Evolutionary conservation across 2,888 invertebrate genomes (phyloP), one percentile per base, ranked within the genome.

Genomic region (Strigamia transsilvanica): DNA sequence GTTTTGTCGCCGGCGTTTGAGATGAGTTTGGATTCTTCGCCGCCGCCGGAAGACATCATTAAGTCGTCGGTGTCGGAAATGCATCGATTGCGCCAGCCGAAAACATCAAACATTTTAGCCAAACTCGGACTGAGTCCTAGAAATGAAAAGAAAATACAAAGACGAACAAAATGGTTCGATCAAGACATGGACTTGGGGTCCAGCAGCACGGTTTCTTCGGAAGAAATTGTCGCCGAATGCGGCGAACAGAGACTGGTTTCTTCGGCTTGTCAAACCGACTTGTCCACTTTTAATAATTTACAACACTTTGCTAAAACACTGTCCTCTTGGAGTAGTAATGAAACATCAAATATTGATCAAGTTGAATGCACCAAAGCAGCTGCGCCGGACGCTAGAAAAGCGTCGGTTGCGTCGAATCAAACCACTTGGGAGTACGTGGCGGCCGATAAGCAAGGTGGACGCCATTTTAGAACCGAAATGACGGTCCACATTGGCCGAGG

Each of bases 1-100:
- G 84, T 83, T n/a, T 88, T 88, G 85, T 89, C 89, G 84, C 89
- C 90, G 79, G 90, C 91, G 0, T 91, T 91, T 84, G 91, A 91
- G 85, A 88, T 91, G 87, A 90, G 90, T 85, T 87, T 91, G 82
- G 91, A 91, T 85, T 56, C 78, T 6, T 79, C 81, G 7, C 66
- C 80, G 15, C 79, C 61, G 51, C 18, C 41, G 10, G 80, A 80
- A 41, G 27, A 46, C 46, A 78, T 38, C 34, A 34, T 78, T 15
- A 78, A 78, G 18, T 78, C 78, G 4, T 78, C 78, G 9, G 78
- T 34, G 38, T 38, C 78, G 15, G 78, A 78, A 78, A 78, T 78
- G 78, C 21, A 46, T 15, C 38, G 38, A 13, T n/a, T 27, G n/a
- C 42, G 23, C 1, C 27, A 38, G n/a, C 51, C 27, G 34, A 27